phyloP scores from a whole-genome alignment of 1,140 invertebrate genomes.

The Drosophila bipectinata region DNA sequence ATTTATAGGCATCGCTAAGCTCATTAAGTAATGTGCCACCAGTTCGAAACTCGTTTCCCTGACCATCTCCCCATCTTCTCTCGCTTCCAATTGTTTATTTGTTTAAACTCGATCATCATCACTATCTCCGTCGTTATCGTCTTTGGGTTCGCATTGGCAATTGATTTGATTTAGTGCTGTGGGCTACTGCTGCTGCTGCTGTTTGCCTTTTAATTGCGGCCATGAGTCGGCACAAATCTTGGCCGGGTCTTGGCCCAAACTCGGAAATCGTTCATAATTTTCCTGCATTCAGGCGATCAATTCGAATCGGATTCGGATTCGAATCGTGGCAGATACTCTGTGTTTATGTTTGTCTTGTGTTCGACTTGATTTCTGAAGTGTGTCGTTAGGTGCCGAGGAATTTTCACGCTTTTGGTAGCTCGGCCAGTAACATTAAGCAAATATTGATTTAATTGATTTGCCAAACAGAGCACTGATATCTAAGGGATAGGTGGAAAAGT shows the following conservation, averaged over 20 bases:
- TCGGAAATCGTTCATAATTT: conserved; percentile 79
- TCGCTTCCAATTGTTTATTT: conserved; percentile 70
- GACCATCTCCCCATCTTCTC: not conserved
- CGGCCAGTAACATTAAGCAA: conserved; percentile 50
- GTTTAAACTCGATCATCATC: conserved; percentile 55
- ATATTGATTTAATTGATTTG: conserved; percentile 79
- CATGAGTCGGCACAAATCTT: conserved; percentile 58
- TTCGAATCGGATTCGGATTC: not conserved
- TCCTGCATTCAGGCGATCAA: conserved; percentile 56
- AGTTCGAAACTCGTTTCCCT: conserved; percentile 47
- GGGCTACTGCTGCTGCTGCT: conserved; percentile 65
- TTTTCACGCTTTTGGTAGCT: conserved; percentile 69
- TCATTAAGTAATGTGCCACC: conserved; percentile 76
- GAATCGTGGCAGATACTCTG: conserved; percentile 19
- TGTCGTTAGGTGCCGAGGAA: conserved; percentile 61
- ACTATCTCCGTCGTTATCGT: conserved; percentile 36
- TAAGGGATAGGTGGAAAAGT: not conserved
- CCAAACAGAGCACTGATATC: conserved; percentile 45
- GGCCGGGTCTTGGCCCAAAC: conserved; percentile 38
- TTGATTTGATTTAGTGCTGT: conserved; percentile 79
- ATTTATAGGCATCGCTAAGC: conserved; percentile 74
- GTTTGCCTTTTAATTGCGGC: conserved; percentile 77
- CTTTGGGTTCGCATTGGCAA: conserved; percentile 70
- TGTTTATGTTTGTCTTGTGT: conserved; percentile 64
- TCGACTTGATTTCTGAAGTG: conserved; percentile 78